Conservation (phyloP, 1,140 invertebrate genomes). For the Pseudomyrmex cubaensis region DNA sequence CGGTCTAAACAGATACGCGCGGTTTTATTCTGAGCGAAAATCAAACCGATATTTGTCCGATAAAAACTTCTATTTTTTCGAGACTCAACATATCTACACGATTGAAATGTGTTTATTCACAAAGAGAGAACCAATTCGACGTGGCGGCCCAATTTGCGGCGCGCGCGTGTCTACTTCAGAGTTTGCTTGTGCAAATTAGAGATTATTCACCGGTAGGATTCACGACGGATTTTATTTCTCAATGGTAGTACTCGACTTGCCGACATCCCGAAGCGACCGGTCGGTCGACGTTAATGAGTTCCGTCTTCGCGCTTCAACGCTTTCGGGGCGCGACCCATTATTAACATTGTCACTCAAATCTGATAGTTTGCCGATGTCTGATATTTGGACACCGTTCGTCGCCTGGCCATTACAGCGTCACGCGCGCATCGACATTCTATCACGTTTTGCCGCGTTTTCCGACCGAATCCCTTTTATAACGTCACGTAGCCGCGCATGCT, state of each 20-base stretch:
- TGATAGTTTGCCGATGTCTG: conserved; percentile 38
- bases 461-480: conserved; percentile 2
- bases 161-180: background rate
- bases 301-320: conserved; percentile 38
- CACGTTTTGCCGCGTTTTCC: background rate
- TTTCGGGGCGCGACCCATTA: conserved; percentile 31
- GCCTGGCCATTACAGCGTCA: background rate
- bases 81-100: background rate
- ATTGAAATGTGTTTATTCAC: background rate
- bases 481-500: conserved; percentile 40
- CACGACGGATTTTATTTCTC: conserved; percentile 10
- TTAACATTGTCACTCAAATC: conserved; percentile 61
- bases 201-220: conserved; percentile 23
- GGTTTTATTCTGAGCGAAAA: too few relatives aligned
- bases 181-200: conserved; percentile 37
- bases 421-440: background rate
- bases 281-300: conserved; percentile 45
- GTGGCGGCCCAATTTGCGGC: background rate
- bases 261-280: conserved; percentile 16
- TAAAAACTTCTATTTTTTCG: background rate
- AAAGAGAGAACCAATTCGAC: background rate
- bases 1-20: conserved; percentile 10
- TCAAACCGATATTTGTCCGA: background rate
- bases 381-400: conserved; percentile 38
- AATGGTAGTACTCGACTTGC: conserved; percentile 12